Percentiles rank a stretch among this genome's conserved stretches.
These are phyloP conservation scores for Fragum whitleyi DNA, from an alignment of 2,888 invertebrate genomes.

Conservation along the genomic window DNA sequence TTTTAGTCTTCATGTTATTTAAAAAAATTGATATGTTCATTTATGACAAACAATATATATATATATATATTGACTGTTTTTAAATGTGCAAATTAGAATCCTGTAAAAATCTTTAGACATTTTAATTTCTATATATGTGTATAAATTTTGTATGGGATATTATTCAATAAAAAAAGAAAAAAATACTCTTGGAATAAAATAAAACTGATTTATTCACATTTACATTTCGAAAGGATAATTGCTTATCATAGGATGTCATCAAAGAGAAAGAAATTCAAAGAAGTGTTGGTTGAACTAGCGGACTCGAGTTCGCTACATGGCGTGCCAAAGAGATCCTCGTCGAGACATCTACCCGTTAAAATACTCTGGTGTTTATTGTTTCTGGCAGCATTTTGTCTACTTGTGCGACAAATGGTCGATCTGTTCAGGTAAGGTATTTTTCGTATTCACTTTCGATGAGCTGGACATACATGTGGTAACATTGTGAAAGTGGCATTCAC, in stretches of 20 bases:
- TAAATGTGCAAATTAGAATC: no score
- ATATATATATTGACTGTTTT: no score
- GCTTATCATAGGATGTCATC: background rate
- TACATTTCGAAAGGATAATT: background rate
- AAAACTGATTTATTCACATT: background rate
- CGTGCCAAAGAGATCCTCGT: conserved; percentile 5
- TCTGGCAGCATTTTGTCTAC: conserved; percentile 12
- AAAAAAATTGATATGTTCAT: no score
- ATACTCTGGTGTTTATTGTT: conserved; percentile 27
- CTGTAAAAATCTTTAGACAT: no score
- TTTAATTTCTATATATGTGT: no score
- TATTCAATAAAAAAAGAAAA: no score
- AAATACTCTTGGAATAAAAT: background rate
- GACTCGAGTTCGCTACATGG: conserved; percentile 30
- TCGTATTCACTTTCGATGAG: no score
- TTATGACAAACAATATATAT: no score
- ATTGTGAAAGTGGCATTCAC: no score
- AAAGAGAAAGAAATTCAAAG: background rate
- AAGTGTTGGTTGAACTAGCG: conserved; percentile 11
- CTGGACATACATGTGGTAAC: no score
- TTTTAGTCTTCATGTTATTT: no score
- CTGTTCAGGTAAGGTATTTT: conserved; percentile 11
- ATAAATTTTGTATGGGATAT: no score
- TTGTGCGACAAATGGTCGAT: conserved; percentile 1
- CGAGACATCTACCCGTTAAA: conserved; percentile 15